Conservation (phyloP, 2,888 invertebrate species). For the Anorthoa munda region DNA sequence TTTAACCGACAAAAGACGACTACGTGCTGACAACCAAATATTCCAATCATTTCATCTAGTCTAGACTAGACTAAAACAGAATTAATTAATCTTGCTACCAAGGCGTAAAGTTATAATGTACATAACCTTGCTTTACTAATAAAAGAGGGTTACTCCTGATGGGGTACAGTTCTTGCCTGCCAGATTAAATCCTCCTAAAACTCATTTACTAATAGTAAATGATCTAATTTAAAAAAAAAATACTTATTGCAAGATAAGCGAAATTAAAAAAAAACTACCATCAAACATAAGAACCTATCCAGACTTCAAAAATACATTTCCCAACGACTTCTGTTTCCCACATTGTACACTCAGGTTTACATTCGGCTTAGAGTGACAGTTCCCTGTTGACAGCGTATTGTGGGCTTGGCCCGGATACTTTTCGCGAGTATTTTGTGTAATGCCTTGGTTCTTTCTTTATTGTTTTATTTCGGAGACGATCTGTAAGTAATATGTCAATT, state of each 20-base stretch:
- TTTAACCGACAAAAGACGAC: constrained; percentile 4
- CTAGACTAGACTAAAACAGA: constrained; percentile 13
- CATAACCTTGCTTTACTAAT: background rate
- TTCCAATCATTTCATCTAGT: constrained; percentile 28
- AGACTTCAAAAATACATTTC: background rate
- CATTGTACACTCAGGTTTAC: too few relatives aligned
- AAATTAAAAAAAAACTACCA: background rate
- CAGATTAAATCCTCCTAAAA: background rate
- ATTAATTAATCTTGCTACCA: constrained; percentile 11
- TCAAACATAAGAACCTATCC: too few relatives aligned
- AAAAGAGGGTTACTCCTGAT: background rate
- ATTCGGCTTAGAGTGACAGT: too few relatives aligned
- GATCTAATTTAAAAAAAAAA: background rate
- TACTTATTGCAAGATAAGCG: background rate
- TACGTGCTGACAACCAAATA: constrained; percentile 37
- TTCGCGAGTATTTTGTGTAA: too few relatives aligned
- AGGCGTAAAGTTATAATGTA: background rate
- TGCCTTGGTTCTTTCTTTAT: too few relatives aligned
- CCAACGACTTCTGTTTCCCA: too few relatives aligned
- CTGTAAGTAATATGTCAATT: too few relatives aligned
- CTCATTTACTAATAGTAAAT: too few relatives aligned
- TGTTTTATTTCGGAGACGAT: too few relatives aligned
- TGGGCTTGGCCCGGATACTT: too few relatives aligned
- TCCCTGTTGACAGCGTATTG: too few relatives aligned
- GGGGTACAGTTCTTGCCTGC: background rate